These are phyloP conservation scores for Stigmatopora argus DNA, from an alignment of 2,113 vertebrate species.

Conservation along the genomic window DNA sequence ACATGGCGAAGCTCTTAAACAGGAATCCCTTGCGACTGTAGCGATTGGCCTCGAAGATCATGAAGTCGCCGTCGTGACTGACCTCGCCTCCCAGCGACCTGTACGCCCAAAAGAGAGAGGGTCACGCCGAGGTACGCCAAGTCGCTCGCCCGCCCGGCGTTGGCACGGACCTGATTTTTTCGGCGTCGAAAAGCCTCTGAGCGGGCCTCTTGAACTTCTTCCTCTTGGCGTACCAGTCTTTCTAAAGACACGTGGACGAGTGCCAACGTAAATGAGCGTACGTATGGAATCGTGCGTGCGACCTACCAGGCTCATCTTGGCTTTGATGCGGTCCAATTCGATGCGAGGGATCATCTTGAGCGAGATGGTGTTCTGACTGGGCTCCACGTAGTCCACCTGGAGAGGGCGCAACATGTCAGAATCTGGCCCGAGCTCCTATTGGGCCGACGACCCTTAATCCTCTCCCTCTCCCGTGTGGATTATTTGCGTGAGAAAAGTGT, in stretches of 20 bases:
- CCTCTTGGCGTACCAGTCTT: slow-evolving; percentile 91
- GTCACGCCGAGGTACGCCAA: neutral
- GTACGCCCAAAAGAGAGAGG: slow-evolving; percentile 2
- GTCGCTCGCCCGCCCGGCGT: too few relatives aligned
- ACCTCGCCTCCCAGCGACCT: slow-evolving; percentile 91
- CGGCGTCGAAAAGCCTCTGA: slow-evolving; percentile 87
- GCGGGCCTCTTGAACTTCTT: slow-evolving; percentile 92
- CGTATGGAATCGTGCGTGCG: neutral
- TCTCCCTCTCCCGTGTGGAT: too few relatives aligned
- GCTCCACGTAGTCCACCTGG: slow-evolving; percentile 92
- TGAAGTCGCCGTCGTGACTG: slow-evolving; percentile 90
- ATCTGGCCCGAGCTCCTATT: too few relatives aligned
- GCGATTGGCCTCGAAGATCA: slow-evolving; percentile 94
- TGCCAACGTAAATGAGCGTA: neutral
- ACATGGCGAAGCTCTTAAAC: slow-evolving; percentile 98
- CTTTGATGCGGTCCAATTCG: slow-evolving; percentile 92
- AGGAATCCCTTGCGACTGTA: slow-evolving; percentile 95
- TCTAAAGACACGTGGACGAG: slow-evolving; percentile 67
- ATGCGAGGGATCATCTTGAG: slow-evolving; percentile 95
- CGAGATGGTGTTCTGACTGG: slow-evolving; percentile 94
- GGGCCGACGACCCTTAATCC: too few relatives aligned
- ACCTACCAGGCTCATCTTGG: slow-evolving; percentile 87
- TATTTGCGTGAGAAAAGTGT: too few relatives aligned
- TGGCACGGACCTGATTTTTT: slow-evolving; percentile 83
- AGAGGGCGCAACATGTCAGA: too few relatives aligned